Base-by-base conservation (phyloP, 1,140 invertebrate species). In the Nasonia giraulti region DNA sequence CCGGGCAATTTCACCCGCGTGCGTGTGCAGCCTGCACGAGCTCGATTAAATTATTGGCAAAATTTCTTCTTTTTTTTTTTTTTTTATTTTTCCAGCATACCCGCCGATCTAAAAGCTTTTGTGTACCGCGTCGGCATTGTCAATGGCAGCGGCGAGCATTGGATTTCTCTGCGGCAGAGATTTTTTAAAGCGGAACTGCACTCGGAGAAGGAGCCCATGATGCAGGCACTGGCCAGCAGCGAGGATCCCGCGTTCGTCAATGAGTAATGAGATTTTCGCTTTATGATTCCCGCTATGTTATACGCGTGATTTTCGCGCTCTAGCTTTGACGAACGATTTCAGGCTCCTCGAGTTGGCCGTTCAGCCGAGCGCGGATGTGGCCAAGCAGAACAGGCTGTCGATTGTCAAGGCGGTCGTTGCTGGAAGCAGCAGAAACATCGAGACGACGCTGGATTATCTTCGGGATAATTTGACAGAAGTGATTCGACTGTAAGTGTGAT, bases 381-480 rank as follows among this genome's bases (percentile, higher is more conserved):
- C 90, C 2, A 92, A 90, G 50, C 93, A 93, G 80, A 92, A 93
- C 80, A 89, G 89, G 7, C 77, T 87, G 0, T 84, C 87, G 4
- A 91, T 93, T 40, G 86, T 93, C 37, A 84, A 87, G 37, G 66
- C 86, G 7, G 87, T 93, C 83, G 33, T 90, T 14, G 37, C 76
- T 10, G 86, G 84, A 8, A 85, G 85, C 66, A 69, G 23, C 1
- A 69, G 73, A 62, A 90, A 90, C 74, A 80, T 88, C 0, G 75
- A 87, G 11, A 55, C 80, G n/a, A 66, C 69, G 23, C 69, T 91
- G 20, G 27, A 87, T 62, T 90, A 87, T 74, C n/a, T 91, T 7
- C n/a, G 71, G 7, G 20, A 82, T 6, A 90, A 90, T 80, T 77
- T 90, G 5, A 7, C 77, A 11, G 68, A 62, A 27, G 88, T 90